These are phyloP conservation scores for Orbicella faveolata DNA, from an alignment of 64 coral and sea anemone genomes.

Conservation along the genomic window DNA sequence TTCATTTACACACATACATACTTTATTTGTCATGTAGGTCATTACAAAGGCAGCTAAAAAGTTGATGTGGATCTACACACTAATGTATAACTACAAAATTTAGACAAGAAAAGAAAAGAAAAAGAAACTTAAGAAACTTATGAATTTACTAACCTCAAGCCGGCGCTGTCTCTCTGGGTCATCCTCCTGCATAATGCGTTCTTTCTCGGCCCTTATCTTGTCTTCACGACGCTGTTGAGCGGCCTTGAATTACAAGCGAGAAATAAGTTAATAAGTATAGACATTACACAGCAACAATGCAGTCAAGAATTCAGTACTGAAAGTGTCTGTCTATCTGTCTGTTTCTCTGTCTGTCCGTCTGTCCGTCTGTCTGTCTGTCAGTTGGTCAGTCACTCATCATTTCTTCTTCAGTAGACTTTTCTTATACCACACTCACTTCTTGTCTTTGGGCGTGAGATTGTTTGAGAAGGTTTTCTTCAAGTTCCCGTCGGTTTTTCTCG, in stretches of 20 bases:
- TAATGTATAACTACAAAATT: no score
- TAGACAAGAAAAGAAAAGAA: no score
- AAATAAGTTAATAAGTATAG: not conserved
- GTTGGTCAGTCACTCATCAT: not conserved
- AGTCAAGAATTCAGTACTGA: not conserved
- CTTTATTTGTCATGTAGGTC: no score
- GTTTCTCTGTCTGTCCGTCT: no score
- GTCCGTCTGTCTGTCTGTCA: no score
- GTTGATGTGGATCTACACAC: no score
- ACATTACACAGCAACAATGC: not conserved
- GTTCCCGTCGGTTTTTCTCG: conserved; percentile 93
- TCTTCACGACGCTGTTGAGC: conserved; percentile 97
- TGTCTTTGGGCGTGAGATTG: conserved; percentile 89
- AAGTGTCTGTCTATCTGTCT: no score
- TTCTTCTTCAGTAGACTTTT: not conserved
- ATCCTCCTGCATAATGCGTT: conserved; percentile 97
- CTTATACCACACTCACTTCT: conserved; percentile 61
- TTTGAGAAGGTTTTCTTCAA: conserved; percentile 90
- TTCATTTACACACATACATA: no score
- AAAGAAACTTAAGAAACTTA: no score
- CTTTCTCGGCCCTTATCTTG: conserved; percentile 89
- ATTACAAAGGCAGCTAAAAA: no score
- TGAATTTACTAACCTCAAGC: conserved; percentile 66
- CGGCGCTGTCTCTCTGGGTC: conserved; percentile 91
- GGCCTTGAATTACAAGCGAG: conserved; percentile 48